Conservation (phyloP, 2,888 invertebrate species). For the Nomada hirtipes region DNA sequence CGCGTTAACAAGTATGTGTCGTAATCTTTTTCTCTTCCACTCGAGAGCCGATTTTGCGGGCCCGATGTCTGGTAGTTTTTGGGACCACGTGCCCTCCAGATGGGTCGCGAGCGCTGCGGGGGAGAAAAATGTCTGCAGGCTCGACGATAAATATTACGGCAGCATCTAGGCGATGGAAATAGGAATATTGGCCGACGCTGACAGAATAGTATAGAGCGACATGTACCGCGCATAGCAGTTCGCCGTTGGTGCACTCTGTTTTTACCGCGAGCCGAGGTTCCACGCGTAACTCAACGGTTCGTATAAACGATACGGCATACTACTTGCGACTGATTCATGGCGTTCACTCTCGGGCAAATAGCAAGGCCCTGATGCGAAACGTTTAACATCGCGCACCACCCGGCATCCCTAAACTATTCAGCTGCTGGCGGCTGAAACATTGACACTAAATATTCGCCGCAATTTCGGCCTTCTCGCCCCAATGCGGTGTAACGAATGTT, state of each 20-base stretch:
- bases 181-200: background rate
- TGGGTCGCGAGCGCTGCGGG: slow-evolving; percentile 41
- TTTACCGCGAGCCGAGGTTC: background rate
- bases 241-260: background rate
- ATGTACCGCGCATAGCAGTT: too few relatives aligned
- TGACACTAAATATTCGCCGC: slow-evolving; percentile 24
- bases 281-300: background rate
- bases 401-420: slow-evolving; percentile 21
- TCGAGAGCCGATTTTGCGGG: background rate
- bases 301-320: background rate
- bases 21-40: background rate
- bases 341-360: background rate
- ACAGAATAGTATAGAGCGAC: too few relatives aligned
- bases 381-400: slow-evolving; percentile 10
- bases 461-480: slow-evolving; percentile 19
- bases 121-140: slow-evolving; percentile 1
- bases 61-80: slow-evolving; percentile 5
- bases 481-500: background rate
- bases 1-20: too few relatives aligned
- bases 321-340: background rate
- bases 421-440: slow-evolving; percentile 4
- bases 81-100: slow-evolving; percentile 68
- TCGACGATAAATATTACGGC: slow-evolving; percentile 11
- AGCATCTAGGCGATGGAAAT: background rate
- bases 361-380: background rate